Conservation (phyloP, 1,140 invertebrate genomes). For the Hyles vespertilio region DNA sequence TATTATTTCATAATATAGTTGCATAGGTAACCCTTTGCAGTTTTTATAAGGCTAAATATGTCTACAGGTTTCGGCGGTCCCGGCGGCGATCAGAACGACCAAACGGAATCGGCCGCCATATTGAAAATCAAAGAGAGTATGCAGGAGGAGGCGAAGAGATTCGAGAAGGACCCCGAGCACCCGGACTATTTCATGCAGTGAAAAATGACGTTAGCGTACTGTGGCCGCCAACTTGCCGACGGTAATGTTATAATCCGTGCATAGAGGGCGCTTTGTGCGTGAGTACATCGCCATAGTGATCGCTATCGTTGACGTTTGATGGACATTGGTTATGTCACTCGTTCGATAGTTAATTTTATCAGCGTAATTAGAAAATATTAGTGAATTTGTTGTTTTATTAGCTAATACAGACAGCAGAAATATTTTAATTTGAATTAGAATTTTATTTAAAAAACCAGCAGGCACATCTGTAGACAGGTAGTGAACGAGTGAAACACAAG, state of each 20-base stretch:
- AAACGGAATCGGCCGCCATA: constrained; percentile 98
- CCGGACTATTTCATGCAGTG: constrained; percentile 97
- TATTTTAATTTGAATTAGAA: no score
- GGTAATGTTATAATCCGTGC: background rate
- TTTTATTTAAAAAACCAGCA: no score
- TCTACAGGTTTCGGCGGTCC: constrained; percentile 70
- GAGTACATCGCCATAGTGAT: background rate
- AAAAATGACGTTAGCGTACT: constrained; percentile 13
- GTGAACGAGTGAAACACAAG: no score
- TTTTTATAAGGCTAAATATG: no score
- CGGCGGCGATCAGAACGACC: constrained; percentile 85
- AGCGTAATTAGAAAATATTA: no score
- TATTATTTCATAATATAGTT: no score
- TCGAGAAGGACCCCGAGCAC: constrained; percentile 98
- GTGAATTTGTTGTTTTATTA: no score
- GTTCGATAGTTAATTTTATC: no score
- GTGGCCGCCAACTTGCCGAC: constrained; percentile 26
- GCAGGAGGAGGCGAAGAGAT: constrained; percentile 99
- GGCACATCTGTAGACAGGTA: no score
- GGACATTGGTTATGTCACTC: constrained; percentile 4
- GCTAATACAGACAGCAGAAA: no score
- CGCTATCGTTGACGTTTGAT: constrained; percentile 3
- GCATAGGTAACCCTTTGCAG: no score
- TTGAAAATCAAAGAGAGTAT: constrained; percentile 99
- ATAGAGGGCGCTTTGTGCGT: constrained; percentile 3